Evolutionary conservation across 2,888 invertebrate species (phyloP), one percentile per base, ranked within the genome.

Genomic region (Thera britannica): DNA sequence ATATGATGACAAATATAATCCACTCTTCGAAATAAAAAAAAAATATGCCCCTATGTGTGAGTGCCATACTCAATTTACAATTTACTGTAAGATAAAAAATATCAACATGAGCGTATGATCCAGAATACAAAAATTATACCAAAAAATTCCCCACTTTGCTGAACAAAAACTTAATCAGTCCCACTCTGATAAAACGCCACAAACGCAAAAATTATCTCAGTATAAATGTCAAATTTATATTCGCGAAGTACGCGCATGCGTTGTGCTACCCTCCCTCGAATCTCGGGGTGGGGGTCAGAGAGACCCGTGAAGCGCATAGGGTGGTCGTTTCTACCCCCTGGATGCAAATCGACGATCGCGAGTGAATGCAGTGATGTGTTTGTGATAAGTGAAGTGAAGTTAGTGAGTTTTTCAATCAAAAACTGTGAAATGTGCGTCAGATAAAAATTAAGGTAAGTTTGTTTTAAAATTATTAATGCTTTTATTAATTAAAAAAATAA

Each of bases 341-440:
- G 3, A 38, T 46, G 71, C 8, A 34, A 58, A 11, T 35, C 6
- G 64, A 68, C 73, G 75, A 73, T 76, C 78, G 80, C 55, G 67
- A 65, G 72, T 71, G 70, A 73, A 78, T 78, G 77, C 73, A 74
- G 79, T 82, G 82, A 76, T 73, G 77, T 78, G 79, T 71, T 23
- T n/a, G 69, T 70, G 70, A 38, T 63, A 36, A 55, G 56, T 63
- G 56, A 38, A 41, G 57, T 58, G 57, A 9, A 44, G 51, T 44
- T 35, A 6, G 65, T 60, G 49, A 11, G 35, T 58, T 65, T 11
- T 46, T 9, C 44, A 46, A 63, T 57, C 51, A 60, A 71, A 60
- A 61, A 44, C n/a, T 56, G 63, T 73, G 74, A 69, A 71, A 73
- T 74, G 71, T 71, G 71, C 44, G 65, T 65, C 56, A 65, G 58